Conservation (phyloP, 1,140 invertebrate genomes). For the Drosophila kikkawai region DNA sequence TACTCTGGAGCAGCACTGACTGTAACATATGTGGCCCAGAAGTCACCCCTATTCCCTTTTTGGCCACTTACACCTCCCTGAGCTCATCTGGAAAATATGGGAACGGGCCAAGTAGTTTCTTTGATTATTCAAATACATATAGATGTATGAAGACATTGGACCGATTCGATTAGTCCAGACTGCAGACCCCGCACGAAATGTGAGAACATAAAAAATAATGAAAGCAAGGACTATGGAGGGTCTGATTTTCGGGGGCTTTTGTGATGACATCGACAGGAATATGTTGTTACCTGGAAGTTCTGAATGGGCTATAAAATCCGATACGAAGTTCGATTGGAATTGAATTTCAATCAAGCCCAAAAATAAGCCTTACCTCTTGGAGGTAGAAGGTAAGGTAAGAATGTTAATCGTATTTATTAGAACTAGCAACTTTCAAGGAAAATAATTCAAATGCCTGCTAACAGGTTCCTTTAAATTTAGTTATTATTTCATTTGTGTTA, state of each 20-base stretch:
- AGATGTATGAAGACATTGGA: slow-evolving; percentile 27
- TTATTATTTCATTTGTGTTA: background rate
- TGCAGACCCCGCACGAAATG: slow-evolving; percentile 48
- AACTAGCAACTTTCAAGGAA: background rate
- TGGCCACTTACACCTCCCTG: slow-evolving; percentile 11
- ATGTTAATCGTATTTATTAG: too few relatives aligned
- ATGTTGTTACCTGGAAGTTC: slow-evolving; percentile 16
- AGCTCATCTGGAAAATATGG: slow-evolving; percentile 9
- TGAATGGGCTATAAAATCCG: slow-evolving; percentile 1
- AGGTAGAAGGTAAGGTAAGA: too few relatives aligned
- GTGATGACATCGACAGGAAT: slow-evolving; percentile 26
- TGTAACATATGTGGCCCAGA: background rate
- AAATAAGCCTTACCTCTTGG: background rate
- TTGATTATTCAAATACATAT: slow-evolving; percentile 67
- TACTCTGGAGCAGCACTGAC: background rate
- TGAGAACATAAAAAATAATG: slow-evolving; percentile 71
- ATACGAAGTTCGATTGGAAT: background rate
- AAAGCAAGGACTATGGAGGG: slow-evolving; percentile 26
- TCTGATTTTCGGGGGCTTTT: slow-evolving; percentile 13
- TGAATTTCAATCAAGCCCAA: background rate
- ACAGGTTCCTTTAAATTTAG: background rate
- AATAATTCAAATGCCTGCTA: background rate
- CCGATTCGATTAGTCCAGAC: slow-evolving; percentile 45
- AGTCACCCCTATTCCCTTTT: background rate
- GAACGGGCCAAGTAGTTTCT: slow-evolving; percentile 2